Conservation (phyloP, 2,888 invertebrate species). For the Mycalesis mineus region DNA sequence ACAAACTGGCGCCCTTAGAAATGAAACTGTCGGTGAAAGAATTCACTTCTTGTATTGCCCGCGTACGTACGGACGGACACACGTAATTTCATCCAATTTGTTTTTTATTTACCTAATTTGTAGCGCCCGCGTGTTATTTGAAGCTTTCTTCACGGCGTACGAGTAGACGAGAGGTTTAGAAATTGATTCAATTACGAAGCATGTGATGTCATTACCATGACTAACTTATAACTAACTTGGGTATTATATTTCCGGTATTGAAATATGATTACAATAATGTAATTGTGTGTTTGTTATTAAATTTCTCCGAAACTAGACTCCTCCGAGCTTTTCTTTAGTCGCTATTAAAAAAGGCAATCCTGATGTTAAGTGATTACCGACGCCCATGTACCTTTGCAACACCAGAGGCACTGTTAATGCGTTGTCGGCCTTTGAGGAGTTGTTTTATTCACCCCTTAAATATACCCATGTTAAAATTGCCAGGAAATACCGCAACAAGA, state of each 20-base stretch:
- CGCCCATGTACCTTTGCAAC: too few relatives aligned
- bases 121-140: constrained; percentile 33
- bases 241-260: not conserved
- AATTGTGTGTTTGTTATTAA: too few relatives aligned
- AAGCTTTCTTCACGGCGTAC: constrained; percentile 18
- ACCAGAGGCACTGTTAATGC: too few relatives aligned
- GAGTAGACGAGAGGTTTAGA: not conserved
- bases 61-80: constrained; percentile 37
- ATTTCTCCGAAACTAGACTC: too few relatives aligned
- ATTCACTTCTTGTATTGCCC: constrained; percentile 33
- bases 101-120: constrained; percentile 41
- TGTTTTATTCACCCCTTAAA: too few relatives aligned
- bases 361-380: too few relatives aligned
- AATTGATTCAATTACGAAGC: constrained; percentile 40
- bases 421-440: too few relatives aligned
- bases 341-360: too few relatives aligned
- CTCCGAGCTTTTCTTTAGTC: too few relatives aligned
- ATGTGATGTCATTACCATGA: constrained; percentile 6
- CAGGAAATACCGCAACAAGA: too few relatives aligned
- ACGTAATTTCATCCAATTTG: constrained; percentile 65
- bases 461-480: too few relatives aligned
- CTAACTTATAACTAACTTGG: not conserved
- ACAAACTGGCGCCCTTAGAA: constrained; percentile 28
- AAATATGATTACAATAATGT: not conserved
- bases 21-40: constrained; percentile 49